These are phyloP conservation scores for Phenganax marumi DNA, from an alignment of 92 coral and sea anemone genomes.

Conservation along the genomic window DNA sequence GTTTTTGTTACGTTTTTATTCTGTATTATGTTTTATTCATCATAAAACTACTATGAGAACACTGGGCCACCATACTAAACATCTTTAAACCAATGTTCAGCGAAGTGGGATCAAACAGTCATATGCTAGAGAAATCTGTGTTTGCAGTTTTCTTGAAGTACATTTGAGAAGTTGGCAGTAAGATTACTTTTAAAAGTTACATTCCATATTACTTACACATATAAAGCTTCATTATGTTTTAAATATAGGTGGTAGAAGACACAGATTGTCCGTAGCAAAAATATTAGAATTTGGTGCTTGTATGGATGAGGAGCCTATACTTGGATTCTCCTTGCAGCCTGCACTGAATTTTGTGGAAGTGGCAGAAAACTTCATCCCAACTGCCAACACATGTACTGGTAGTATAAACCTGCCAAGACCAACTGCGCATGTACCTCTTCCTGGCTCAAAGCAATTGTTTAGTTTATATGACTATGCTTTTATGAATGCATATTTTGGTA, in stretches of 20 bases:
- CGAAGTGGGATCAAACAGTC: slow-evolving; percentile 59
- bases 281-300: slow-evolving; percentile 40
- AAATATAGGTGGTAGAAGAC: slow-evolving; percentile 46
- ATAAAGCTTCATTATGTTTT: background rate
- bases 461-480: slow-evolving; percentile 49
- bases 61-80: no score
- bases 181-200: slow-evolving; percentile 15
- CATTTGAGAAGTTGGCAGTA: slow-evolving; percentile 71
- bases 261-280: slow-evolving; percentile 38
- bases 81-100: slow-evolving; percentile 58
- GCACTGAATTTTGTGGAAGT: slow-evolving; percentile 48
- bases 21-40: no score
- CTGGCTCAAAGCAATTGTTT: slow-evolving; percentile 36
- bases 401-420: slow-evolving; percentile 38
- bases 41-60: no score
- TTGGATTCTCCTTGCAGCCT: slow-evolving; percentile 45
- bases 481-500: slow-evolving; percentile 43
- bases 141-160: slow-evolving; percentile 62
- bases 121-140: slow-evolving; percentile 57
- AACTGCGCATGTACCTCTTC: slow-evolving; percentile 35
- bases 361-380: slow-evolving; percentile 36
- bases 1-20: no score
- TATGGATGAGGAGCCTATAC: slow-evolving; percentile 39
- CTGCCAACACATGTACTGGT: slow-evolving; percentile 46
- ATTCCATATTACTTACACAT: no score